phyloP scores from a whole-genome alignment of 92 coral and sea anemone genomes.

The Heliopora coerulea region DNA sequence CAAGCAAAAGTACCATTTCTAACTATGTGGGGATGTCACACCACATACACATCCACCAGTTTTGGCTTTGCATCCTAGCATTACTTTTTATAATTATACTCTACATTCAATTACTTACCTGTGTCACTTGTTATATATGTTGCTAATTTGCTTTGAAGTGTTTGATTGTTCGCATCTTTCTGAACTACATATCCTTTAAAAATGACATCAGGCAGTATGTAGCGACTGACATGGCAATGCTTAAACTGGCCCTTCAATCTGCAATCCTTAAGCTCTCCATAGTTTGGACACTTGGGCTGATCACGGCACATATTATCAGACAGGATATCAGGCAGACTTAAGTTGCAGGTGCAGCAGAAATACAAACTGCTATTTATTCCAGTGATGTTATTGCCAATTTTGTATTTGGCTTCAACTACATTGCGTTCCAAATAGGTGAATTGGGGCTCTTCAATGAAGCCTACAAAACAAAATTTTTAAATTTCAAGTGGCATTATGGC shows the following conservation, averaged over 20 bases:
- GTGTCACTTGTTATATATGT: neutral
- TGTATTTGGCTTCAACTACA: neutral
- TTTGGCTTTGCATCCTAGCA: too few species aligned
- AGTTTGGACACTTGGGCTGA: neutral
- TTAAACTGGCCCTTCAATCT: neutral
- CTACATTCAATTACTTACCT: too few species aligned
- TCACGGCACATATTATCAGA: neutral
- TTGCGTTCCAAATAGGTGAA: neutral
- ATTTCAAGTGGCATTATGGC: too few species aligned
- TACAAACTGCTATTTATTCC: neutral
- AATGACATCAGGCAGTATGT: neutral
- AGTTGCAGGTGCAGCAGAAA: slow-evolving; percentile 1
- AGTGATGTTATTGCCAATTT: neutral
- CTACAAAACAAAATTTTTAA: neutral
- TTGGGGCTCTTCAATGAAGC: neutral
- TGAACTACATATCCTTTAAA: neutral
- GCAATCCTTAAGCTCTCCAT: neutral
- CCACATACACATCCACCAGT: too few species aligned
- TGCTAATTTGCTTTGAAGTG: neutral
- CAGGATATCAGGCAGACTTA: too few species aligned
- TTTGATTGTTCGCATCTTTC: neutral
- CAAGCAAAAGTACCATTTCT: too few species aligned
- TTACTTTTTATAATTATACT: too few species aligned
- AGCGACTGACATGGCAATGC: neutral
- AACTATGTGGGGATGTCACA: too few species aligned